Evolutionary conservation across 1,140 invertebrate genomes (phyloP).

Genomic region (Bombus huntii): DNA sequence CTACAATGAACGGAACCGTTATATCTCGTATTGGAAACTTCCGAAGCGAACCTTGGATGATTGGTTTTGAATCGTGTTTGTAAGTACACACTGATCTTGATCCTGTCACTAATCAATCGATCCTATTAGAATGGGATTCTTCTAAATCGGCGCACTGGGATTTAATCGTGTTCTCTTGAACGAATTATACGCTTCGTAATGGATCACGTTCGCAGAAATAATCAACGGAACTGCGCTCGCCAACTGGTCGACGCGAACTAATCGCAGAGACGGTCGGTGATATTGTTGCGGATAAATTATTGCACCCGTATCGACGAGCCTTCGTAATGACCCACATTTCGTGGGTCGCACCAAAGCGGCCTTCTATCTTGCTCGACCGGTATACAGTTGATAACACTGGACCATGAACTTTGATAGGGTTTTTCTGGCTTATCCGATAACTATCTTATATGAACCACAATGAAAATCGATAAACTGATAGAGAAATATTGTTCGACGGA

Average conservation of each 20-base stretch:
- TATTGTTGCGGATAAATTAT: slow-evolving; percentile 67
- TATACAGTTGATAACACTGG: slow-evolving; percentile 22
- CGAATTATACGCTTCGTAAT: slow-evolving; percentile 46
- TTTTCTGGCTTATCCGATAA: slow-evolving; percentile 34
- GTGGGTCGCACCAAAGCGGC: slow-evolving; percentile 22
- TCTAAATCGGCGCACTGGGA: slow-evolving; percentile 58
- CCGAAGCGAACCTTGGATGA: too few relatives aligned
- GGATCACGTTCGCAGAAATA: slow-evolving; percentile 57
- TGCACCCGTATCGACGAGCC: slow-evolving; percentile 60
- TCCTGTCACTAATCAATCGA: slow-evolving; percentile 49
- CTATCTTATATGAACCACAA: slow-evolving; percentile 15
- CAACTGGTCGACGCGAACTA: slow-evolving; percentile 53
- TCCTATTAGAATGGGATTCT: slow-evolving; percentile 14
- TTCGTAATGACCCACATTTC: slow-evolving; percentile 57
- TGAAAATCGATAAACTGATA: slow-evolving; percentile 14
- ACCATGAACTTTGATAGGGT: slow-evolving; percentile 29
- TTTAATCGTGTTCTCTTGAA: slow-evolving; percentile 40
- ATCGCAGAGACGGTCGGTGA: slow-evolving; percentile 57
- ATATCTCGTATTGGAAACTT: too few relatives aligned
- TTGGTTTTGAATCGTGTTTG: too few relatives aligned
- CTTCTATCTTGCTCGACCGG: slow-evolving; percentile 7
- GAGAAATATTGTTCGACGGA: background rate
- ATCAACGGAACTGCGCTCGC: slow-evolving; percentile 51
- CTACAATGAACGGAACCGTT: too few relatives aligned
- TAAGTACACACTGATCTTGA: too few relatives aligned